Base-by-base conservation (phyloP, 1,140 invertebrate species). In the Drosophila bocki region DNA sequence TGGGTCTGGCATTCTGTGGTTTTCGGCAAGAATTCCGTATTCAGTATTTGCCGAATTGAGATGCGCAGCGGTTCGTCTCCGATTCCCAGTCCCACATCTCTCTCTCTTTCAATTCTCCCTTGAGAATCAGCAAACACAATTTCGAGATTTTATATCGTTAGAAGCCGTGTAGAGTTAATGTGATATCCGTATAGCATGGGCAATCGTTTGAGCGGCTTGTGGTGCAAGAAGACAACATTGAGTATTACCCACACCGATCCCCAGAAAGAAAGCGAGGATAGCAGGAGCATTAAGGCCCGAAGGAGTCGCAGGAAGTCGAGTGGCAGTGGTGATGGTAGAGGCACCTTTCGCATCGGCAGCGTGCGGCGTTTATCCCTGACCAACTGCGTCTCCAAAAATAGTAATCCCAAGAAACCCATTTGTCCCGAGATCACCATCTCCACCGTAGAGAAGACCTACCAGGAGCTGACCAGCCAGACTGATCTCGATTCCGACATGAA, bases 31-130 rank as follows among this genome's bases (percentile, higher is more conserved):
- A 92, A 92, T 90, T 91, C 84, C 91, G 78, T 91, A 83, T 91
- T 92, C 91, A 92, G 91, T 92, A 86, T 92, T 91, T 92, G 87
- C 57, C 79, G 86, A 91, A 92, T 92, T 92, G 91, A 92, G 91
- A 90, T 86, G 85, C 87, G 84, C 79, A 77, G 87, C 91, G 86
- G 85, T 90, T 90, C 67, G 61, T 64, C 75, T 45, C 19, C 17
- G 15, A 15, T 47, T 54, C 67, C 11, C 12, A 63, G 56, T 44
- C 19, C 12, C 19, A 15, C 29, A 26, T 29, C 22, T n/a, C 7
- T 56, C 42, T 67, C 17, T 12, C 42, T 53, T 22, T 47, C 7
- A 1, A 45, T 29, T 59, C 29, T 42, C 29, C 54, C 50, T 53
- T 13, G 51, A 37, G 53, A 72, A 71, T 32, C 26, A 58, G 42